Percentiles rank a stretch among this genome's conserved stretches.
These are phyloP conservation scores for Drosophila mimica DNA, from an alignment of 2,888 invertebrate genomes.

Conservation along the genomic window DNA sequence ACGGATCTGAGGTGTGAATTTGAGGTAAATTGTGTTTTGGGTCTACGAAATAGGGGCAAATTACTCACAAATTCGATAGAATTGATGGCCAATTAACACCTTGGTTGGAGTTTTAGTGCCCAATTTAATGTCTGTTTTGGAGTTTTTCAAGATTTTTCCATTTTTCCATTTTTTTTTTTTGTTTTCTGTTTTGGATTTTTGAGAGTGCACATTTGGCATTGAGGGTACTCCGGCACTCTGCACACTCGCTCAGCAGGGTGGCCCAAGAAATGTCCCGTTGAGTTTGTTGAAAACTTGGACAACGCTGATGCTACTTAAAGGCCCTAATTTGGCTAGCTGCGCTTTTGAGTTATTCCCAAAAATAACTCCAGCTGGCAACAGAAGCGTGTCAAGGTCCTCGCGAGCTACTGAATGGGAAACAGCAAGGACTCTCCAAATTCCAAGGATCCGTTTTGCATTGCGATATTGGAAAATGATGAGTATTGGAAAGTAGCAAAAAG, in stretches of 20 bases:
- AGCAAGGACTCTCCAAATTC: conserved; percentile 22
- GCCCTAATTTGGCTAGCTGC: conserved; percentile 61
- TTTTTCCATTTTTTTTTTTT: not conserved
- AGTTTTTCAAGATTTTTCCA: conserved; percentile 21
- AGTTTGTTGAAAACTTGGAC: conserved; percentile 72
- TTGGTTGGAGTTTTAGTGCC: conserved; percentile 62
- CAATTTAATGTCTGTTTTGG: conserved; percentile 19
- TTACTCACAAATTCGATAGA: conserved; percentile 51
- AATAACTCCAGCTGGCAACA: conserved; percentile 66
- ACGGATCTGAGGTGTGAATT: conserved; percentile 67
- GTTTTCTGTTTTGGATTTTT: conserved; percentile 27
- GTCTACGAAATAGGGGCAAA: conserved; percentile 53
- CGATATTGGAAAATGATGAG: not conserved
- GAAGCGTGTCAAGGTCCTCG: conserved; percentile 82
- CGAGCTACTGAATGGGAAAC: conserved; percentile 66
- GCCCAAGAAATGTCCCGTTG: conserved; percentile 57
- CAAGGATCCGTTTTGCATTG: conserved; percentile 3
- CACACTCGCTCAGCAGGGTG: conserved; percentile 42
- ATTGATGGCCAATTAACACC: conserved; percentile 75
- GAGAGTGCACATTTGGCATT: conserved; percentile 39
- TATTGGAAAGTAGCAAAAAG: not conserved
- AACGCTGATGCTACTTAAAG: conserved; percentile 72
- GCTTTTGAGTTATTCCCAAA: conserved; percentile 51
- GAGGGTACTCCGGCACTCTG: not conserved
- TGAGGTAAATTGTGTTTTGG: conserved; percentile 59